Base-by-base conservation (phyloP, 2,113 vertebrate species). In the Uropsilus gracilis region DNA sequence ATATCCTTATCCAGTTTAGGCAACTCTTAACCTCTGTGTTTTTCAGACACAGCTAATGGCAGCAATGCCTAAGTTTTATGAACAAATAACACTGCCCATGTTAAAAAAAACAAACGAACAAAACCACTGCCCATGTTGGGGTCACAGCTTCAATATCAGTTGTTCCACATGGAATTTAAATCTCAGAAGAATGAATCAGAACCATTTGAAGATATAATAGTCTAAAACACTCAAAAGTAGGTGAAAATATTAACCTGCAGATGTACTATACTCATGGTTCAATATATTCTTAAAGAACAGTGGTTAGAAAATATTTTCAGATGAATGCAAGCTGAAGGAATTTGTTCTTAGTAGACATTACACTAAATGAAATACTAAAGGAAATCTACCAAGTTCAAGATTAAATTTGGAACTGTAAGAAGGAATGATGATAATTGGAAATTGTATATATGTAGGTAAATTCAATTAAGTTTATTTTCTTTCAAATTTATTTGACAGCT, bases 151-250 rank as follows among this genome's bases (percentile, higher is more conserved):
- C n/a, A n/a, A n/a, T n/a, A 48, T 78, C 16, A 59, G 1, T 68
- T 72, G 48, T 87, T 30, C 16, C 34, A 69, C 3, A 39, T 75
- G n/a, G 75, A 85, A 91, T n/a, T 46, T 11, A 83, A 63, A 3
- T 69, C 48, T 96, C 32, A 89, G 42, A 81, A 86, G 34, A 53
- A n/a, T n/a, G n/a, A n/a, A n/a, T n/a, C n/a, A n/a, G n/a, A n/a
- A n/a, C n/a, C n/a, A n/a, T n/a, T n/a, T n/a, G n/a, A n/a, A n/a
- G n/a, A n/a, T n/a, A n/a, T n/a, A n/a, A n/a, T n/a, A n/a, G n/a
- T n/a, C n/a, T n/a, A 91, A 61, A n/a, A 50, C 13, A 86, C 59
- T 83, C 17, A 78, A 20, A 89, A 72, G 18, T 89, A 80, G 39
- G 44, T 76, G 39, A 78, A 85, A 88, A 90, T 78, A 87, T 39